phyloP scores from a whole-genome alignment of 2,113 vertebrate species.

The Tonatia bakeri region DNA sequence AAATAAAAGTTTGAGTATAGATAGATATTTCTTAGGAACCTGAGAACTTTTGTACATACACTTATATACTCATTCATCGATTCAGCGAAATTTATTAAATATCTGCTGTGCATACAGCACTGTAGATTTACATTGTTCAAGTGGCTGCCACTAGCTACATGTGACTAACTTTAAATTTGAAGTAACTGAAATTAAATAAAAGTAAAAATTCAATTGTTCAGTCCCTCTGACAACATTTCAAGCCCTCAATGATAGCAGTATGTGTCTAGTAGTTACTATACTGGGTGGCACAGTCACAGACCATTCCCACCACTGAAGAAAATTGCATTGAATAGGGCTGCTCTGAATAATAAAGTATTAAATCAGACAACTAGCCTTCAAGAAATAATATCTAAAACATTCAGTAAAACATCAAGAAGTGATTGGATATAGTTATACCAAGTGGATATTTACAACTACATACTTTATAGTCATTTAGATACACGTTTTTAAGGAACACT shows the following conservation, averaged over 20 bases:
- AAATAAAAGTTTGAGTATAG: background rate
- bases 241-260: background rate
- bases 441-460: background rate
- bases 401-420: background rate
- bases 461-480: background rate
- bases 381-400: background rate
- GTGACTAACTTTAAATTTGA: background rate
- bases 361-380: background rate
- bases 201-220: background rate
- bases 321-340: background rate
- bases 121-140: background rate
- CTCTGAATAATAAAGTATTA: background rate
- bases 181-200: background rate
- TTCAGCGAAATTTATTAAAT: background rate
- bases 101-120: background rate
- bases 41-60: background rate
- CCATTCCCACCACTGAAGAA: background rate
- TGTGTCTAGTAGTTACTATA: background rate
- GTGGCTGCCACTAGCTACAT: background rate
- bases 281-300: background rate
- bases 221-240: background rate
- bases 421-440: background rate
- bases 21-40: background rate
- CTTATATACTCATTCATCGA: background rate
- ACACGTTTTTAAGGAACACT: background rate